A percentile compares a stretch with the other conserved stretches of the same genome.
Conservation (phyloP, 2,888 invertebrate genomes). For the Drosophila nigritarsus region DNA sequence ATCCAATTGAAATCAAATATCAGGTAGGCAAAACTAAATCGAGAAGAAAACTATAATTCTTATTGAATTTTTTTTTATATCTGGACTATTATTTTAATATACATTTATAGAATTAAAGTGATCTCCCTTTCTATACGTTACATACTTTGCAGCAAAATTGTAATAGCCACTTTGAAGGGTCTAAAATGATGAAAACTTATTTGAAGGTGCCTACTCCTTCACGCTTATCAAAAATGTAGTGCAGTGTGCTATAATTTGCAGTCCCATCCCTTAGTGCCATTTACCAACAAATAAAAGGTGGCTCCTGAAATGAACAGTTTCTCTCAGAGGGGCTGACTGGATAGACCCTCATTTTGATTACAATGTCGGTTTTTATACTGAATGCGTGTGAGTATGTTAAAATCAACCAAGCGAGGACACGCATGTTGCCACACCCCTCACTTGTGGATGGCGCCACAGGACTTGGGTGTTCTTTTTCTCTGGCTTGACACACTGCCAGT, state of each 20-base stretch:
- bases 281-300: constrained; percentile 81
- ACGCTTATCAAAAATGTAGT: constrained; percentile 70
- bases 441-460: constrained; percentile 5
- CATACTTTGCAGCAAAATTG: background rate
- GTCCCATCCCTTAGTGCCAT: constrained; percentile 67
- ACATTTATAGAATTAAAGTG: background rate
- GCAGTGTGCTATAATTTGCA: constrained; percentile 21
- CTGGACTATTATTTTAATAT: background rate
- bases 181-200: constrained; percentile 37
- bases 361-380: constrained; percentile 58
- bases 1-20: too few relatives aligned
- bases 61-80: too few relatives aligned
- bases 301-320: constrained; percentile 76
- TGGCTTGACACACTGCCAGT: constrained; percentile 60
- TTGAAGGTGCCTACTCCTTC: constrained; percentile 74
- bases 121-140: background rate
- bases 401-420: constrained; percentile 66
- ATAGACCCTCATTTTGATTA: constrained; percentile 55
- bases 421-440: constrained; percentile 51
- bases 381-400: constrained; percentile 63
- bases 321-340: background rate
- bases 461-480: constrained; percentile 8
- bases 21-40: too few relatives aligned
- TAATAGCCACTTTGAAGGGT: background rate
- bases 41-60: too few relatives aligned